Evolutionary conservation across 2,888 invertebrate species (phyloP).

Genomic region (Chouioia cunea): DNA sequence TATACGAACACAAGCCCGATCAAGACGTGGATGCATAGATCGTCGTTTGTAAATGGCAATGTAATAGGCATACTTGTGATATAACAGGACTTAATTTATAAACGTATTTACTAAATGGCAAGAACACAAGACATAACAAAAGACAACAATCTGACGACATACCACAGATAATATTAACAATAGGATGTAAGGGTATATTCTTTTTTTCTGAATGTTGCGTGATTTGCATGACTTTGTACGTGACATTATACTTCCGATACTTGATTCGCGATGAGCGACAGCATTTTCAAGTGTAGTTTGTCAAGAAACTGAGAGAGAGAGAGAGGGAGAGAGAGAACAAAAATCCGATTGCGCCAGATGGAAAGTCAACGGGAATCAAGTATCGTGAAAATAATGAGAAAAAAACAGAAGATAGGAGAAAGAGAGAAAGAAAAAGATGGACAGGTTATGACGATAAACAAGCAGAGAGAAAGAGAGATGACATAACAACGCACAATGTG

Average conservation of each 20-base stretch:
- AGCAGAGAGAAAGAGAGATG: constrained; percentile 36
- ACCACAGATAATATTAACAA: constrained; percentile 63
- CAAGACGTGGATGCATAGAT: constrained; percentile 47
- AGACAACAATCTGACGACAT: constrained; percentile 67
- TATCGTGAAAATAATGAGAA: constrained; percentile 12
- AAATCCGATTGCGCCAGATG: no score
- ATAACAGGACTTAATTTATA: constrained; percentile 46
- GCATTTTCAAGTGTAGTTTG: no score
- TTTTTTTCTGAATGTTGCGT: constrained; percentile 34
- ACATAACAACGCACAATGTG: constrained; percentile 47
- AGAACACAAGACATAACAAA: constrained; percentile 67
- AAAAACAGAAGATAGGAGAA: constrained; percentile 32
- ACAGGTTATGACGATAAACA: constrained; percentile 44
- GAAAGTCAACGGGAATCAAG: constrained; percentile 40
- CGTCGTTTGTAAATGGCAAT: constrained; percentile 45
- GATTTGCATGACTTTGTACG: constrained; percentile 46
- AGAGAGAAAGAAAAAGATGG: constrained; percentile 17
- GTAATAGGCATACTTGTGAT: constrained; percentile 53
- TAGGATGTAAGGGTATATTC: constrained; percentile 41
- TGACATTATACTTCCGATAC: constrained; percentile 39
- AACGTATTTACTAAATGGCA: constrained; percentile 61
- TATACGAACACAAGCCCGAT: constrained; percentile 48
- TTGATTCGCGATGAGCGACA: constrained; percentile 33
- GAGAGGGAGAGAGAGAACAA: neutral
- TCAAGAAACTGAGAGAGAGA: neutral